Evolutionary conservation across 2,888 invertebrate species (phyloP).

Genomic region (Lithodes maja): DNA sequence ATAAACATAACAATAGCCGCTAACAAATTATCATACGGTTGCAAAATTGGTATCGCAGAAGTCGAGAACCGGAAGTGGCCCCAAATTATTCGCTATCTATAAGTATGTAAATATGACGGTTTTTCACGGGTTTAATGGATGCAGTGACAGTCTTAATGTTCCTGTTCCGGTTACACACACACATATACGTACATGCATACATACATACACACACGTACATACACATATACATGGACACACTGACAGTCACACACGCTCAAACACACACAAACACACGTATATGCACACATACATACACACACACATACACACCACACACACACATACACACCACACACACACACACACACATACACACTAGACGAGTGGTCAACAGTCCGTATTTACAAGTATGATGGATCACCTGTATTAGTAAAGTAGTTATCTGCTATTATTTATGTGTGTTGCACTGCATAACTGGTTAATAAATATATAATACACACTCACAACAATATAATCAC

Average conservation of each 20-base stretch:
- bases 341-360: neutral
- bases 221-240: neutral
- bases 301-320: neutral
- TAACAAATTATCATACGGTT: too few species aligned
- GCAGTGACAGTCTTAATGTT: neutral
- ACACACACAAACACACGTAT: neutral
- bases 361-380: too few species aligned
- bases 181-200: neutral
- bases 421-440: too few species aligned
- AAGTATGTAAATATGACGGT: neutral
- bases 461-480: too few species aligned
- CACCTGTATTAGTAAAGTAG: too few species aligned
- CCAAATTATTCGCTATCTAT: neutral
- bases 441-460: too few species aligned
- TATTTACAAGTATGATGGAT: too few species aligned
- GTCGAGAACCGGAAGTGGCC: neutral
- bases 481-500: too few species aligned
- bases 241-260: neutral
- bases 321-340: neutral
- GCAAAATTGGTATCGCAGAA: too few species aligned
- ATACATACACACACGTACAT: neutral
- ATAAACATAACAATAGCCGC: too few species aligned
- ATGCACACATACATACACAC: neutral
- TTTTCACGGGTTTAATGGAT: neutral
- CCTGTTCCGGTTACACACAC: neutral